phyloP scores from a whole-genome alignment of 2,888 invertebrate genomes.

The Clusia tigrina region DNA sequence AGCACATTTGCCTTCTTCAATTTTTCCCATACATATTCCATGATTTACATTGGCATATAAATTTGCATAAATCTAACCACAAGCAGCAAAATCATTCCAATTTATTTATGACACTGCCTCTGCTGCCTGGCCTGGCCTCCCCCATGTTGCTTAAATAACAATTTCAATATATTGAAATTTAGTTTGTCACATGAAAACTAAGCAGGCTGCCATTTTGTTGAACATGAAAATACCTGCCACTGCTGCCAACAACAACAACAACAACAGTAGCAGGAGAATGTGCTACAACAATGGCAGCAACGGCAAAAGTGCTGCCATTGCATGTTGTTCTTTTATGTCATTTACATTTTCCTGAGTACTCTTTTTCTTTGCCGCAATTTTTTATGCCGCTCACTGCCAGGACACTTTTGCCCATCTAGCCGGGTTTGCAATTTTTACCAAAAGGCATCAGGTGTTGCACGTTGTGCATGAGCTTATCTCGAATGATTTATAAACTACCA shows the following conservation, averaged over 20 bases:
- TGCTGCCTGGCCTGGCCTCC: slow-evolving; percentile 25
- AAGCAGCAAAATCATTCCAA: slow-evolving; percentile 43
- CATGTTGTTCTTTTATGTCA: slow-evolving; percentile 53
- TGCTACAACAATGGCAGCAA: neutral
- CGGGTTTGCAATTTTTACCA: slow-evolving; percentile 50
- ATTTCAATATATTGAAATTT: slow-evolving; percentile 57
- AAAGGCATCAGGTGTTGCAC: slow-evolving; percentile 60
- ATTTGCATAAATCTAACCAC: too few relatives aligned
- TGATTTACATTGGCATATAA: too few relatives aligned
- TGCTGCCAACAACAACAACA: slow-evolving; percentile 10
- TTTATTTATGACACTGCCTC: slow-evolving; percentile 55
- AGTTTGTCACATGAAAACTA: slow-evolving; percentile 56
- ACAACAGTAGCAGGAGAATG: neutral
- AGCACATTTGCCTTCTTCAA: too few relatives aligned
- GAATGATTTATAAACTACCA: slow-evolving; percentile 63
- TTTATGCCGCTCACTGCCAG: slow-evolving; percentile 25
- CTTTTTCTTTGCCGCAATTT: slow-evolving; percentile 24
- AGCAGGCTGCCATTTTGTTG: slow-evolving; percentile 32
- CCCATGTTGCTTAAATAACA: slow-evolving; percentile 54
- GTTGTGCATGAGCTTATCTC: slow-evolving; percentile 61
- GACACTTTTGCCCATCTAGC: slow-evolving; percentile 48
- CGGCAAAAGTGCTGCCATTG: slow-evolving; percentile 49
- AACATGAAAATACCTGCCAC: neutral
- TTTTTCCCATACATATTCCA: too few relatives aligned
- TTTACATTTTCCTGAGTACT: slow-evolving; percentile 52